Base-by-base conservation (phyloP, 2,113 vertebrate genomes). In the Hippolais icterina region DNA sequence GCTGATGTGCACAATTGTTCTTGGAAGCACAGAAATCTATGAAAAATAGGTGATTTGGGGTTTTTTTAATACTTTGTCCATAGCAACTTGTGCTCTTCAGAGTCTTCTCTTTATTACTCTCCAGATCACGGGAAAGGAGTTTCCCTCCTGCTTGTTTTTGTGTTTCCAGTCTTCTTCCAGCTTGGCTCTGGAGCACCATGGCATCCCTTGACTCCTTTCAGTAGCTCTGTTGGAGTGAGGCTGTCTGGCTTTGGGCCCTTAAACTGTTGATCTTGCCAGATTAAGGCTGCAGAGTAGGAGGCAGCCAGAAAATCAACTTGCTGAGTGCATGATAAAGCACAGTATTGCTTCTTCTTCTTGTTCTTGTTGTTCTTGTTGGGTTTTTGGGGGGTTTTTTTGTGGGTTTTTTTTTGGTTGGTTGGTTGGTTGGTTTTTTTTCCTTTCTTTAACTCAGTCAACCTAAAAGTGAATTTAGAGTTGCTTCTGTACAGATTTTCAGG, bases 221-320 rank as follows among this genome's bases (percentile, higher is more conserved):
- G 56, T 60, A 46, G 16, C 44, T 68, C 78, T 82, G 22, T 31
- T 91, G 69, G 84, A 75, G 23, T 63, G 70, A 57, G 76, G 52
- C 59, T 1, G 6, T 25, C 80, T 84, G 91, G 33, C 87, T 63
- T 59, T 31, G 71, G 72, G 80, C 60, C 59, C 35, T 92, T 61
- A 3, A 60, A 21, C 35, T 3, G 4, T 44, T 86, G 70, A 37
- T 77, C 50, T 46, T 57, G 31, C 15, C n/a, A 83, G 64, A 60
- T 60, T 31, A 42, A 24, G 59, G 59, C 63, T 92, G 76, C 46
- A 37, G 22, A 65, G 68, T 15, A 57, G 65, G 44, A 19, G 77
- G 23, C 74, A 79, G 90, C 56, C 96, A 90, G 39, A 88, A 96
- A 89, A 74, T 24, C 47, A 47, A 15, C 72, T 77, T 83, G 42